Conservation (phyloP, 92 coral and sea anemone genomes). For the Zoanthus gigantus region DNA sequence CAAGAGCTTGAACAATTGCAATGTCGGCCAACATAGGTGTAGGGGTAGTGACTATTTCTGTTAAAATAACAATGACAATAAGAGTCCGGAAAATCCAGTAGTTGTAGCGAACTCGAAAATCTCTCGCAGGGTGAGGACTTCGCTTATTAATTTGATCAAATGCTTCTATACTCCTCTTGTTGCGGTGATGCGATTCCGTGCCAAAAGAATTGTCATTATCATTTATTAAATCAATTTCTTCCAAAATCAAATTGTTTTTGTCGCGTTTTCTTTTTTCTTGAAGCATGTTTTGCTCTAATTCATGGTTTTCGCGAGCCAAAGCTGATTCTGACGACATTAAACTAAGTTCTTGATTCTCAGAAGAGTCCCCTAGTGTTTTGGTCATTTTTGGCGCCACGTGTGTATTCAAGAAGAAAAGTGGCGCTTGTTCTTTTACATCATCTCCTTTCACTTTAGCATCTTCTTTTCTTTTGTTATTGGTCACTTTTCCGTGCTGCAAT, state of each 20-base stretch:
- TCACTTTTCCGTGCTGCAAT: not conserved
- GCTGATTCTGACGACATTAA: not conserved
- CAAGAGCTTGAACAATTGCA: conserved; percentile 79
- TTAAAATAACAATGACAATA: conserved; percentile 74
- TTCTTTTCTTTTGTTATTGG: not conserved
- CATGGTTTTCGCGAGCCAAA: not conserved
- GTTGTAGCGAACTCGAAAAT: conserved; percentile 79
- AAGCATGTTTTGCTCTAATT: not conserved
- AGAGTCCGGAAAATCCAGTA: conserved; percentile 82
- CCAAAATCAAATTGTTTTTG: not conserved
- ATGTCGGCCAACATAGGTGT: conserved; percentile 92
- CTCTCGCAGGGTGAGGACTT: conserved; percentile 73
- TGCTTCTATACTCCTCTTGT: conserved; percentile 36
- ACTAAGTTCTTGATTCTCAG: not conserved
- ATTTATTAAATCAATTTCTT: not conserved
- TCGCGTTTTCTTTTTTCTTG: not conserved
- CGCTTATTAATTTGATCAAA: conserved; percentile 14
- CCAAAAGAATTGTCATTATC: conserved; percentile 4
- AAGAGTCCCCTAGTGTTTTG: not conserved
- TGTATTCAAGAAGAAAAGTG: conserved; percentile 24
- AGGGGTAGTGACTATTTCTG: conserved; percentile 88
- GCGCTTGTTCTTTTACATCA: conserved; percentile 2
- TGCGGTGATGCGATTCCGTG: conserved; percentile 5
- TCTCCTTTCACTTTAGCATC: not conserved
- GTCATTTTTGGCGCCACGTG: conserved; percentile 19